Evolutionary conservation across 1,140 invertebrate genomes (phyloP).

Genomic region (Lordiphosa mommai): DNA sequence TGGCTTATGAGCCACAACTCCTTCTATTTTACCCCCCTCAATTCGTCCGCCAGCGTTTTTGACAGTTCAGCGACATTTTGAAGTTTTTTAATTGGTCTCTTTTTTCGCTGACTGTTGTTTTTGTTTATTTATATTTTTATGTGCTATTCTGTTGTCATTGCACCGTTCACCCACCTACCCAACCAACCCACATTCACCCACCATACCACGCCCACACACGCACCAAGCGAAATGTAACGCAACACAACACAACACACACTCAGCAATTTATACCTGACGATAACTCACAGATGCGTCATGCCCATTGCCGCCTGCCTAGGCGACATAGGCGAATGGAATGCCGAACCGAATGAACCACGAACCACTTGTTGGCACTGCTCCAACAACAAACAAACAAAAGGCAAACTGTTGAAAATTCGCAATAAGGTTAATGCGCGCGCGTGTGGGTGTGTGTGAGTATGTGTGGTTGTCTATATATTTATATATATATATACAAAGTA

Average conservation of each 20-base stretch:
- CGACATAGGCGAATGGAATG: slow-evolving; percentile 34
- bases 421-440: slow-evolving; percentile 24
- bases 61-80: slow-evolving; percentile 34
- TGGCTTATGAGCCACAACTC: too few species aligned
- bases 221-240: too few species aligned
- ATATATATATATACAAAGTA: slow-evolving; percentile 1
- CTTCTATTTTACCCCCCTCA: background rate
- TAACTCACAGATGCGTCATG: slow-evolving; percentile 21
- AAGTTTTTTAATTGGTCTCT: slow-evolving; percentile 34
- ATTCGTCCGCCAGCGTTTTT: background rate
- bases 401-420: slow-evolving; percentile 28
- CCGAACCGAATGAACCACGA: slow-evolving; percentile 27
- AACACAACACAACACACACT: slow-evolving; percentile 6
- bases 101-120: slow-evolving; percentile 23
- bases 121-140: slow-evolving; percentile 12
- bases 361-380: slow-evolving; percentile 69
- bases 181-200: slow-evolving; percentile 2
- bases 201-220: slow-evolving; percentile 24
- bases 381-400: slow-evolving; percentile 35
- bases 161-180: slow-evolving; percentile 1
- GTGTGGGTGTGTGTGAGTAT: slow-evolving; percentile 18
- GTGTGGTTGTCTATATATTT: background rate
- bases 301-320: background rate
- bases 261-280: slow-evolving; percentile 6
- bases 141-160: slow-evolving; percentile 29